Evolutionary conservation across 1,140 invertebrate species (phyloP).

Genomic region (Prorops nasuta): DNA sequence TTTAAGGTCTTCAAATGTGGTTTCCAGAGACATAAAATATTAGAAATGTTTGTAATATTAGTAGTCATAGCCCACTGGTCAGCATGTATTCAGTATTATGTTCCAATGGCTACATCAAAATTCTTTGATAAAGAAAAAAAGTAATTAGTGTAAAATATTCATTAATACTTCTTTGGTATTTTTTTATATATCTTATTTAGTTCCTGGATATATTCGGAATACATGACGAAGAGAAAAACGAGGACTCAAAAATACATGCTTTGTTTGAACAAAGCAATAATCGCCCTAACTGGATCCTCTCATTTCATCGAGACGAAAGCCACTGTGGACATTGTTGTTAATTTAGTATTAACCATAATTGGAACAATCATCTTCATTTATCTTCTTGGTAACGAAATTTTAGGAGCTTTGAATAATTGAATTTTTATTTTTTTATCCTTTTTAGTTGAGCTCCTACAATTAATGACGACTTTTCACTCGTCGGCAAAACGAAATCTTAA

Average conservation of each 20-base stretch:
- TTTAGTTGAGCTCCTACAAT: constrained; percentile 31
- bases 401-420: neutral
- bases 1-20: constrained; percentile 34
- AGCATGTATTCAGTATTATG: constrained; percentile 43
- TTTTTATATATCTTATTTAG: constrained; percentile 20
- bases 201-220: constrained; percentile 39
- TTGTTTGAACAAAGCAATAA: constrained; percentile 39
- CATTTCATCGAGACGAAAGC: constrained; percentile 37
- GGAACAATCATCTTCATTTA: constrained; percentile 44
- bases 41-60: constrained; percentile 29
- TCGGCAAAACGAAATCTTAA: constrained; percentile 30
- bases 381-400: constrained; percentile 32
- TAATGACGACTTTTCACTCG: constrained; percentile 30
- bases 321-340: constrained; percentile 42
- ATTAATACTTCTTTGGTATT: constrained; percentile 1
- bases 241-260: constrained; percentile 32
- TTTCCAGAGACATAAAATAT: constrained; percentile 33
- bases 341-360: constrained; percentile 34
- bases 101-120: constrained; percentile 24
- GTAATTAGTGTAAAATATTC: no score
- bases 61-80: constrained; percentile 39
- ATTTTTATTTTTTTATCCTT: constrained; percentile 4
- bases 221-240: constrained; percentile 26
- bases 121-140: neutral
- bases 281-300: constrained; percentile 33